Base-by-base conservation (phyloP, 2,113 vertebrate genomes). In the Eulacestoma nigropectus region DNA sequence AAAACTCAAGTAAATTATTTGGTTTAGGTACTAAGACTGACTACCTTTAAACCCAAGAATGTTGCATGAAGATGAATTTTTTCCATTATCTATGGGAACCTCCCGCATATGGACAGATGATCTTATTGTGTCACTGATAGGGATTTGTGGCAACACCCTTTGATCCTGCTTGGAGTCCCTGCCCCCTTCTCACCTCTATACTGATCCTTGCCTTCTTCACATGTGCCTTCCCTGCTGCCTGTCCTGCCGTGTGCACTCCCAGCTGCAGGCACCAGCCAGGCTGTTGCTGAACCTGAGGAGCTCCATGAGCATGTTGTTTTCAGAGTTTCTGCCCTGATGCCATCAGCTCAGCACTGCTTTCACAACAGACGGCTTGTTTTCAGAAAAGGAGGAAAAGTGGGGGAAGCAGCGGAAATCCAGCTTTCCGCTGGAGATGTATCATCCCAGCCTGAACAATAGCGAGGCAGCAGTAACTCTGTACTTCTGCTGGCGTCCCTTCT, bases 291-390 rank as follows among this genome's bases (percentile, higher is more conserved):
- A 37, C 53, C 35, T 2, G 15, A 77, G 62, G 17, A 76, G 32
- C 57, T 83, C 62, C 39, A 32, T 7, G 62, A 47, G 27, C 4
- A 1, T 0, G 0, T 16, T 0, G 1, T 53, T 82, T 67, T 55
- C 82, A 74, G 50, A 49, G 50, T 19, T 62, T 33, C 80, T 77
- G 53, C 53, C 50, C 41, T 3, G 33, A n/a, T 3, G 8, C 33
- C 72, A 73, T 55, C 68, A 57, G 73, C 42, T 95, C 64, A 20
- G 55, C 22, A 2, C 37, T 3, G 1, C 50, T 74, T 67, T 81
- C 65, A 44, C 50, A 70, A 50, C 52, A 59, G 56, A 41, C 0
- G 0, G 32, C 33, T 90, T 81, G 55, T 62, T 65, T 78, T 67
- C 29, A 82, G 62, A 79, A 68, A 72, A 60, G 20, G 53, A 90